These are phyloP conservation scores for Cryptus viduatorius DNA, from an alignment of 2,888 invertebrate species.

Conservation along the genomic window DNA sequence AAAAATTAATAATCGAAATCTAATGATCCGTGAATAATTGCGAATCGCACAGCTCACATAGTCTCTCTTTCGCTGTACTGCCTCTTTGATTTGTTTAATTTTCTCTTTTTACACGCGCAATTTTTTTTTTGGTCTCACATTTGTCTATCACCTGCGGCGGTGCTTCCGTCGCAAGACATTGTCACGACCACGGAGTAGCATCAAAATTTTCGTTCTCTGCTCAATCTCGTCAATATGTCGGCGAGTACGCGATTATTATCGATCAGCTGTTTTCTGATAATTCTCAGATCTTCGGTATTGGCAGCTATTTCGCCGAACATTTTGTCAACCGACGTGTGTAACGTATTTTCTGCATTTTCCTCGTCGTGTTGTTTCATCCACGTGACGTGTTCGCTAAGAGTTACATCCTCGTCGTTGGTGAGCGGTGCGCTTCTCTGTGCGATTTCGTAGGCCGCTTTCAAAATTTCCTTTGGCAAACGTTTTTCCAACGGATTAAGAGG, in stretches of 20 bases:
- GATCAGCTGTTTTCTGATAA: constrained; percentile 78
- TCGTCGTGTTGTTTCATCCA: constrained; percentile 76
- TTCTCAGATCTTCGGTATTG: constrained; percentile 78
- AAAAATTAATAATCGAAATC: constrained; percentile 31
- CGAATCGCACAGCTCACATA: neutral
- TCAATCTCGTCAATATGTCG: constrained; percentile 73
- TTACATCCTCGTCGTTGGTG: constrained; percentile 75
- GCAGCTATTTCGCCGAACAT: constrained; percentile 75
- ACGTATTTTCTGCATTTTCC: constrained; percentile 69
- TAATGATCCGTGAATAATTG: constrained; percentile 17
- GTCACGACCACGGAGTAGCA: neutral
- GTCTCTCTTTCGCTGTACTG: constrained; percentile 12
- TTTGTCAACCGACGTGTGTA: constrained; percentile 75
- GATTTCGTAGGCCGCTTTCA: constrained; percentile 85
- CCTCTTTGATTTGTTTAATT: neutral
- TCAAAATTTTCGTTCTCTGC: constrained; percentile 54
- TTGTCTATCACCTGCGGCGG: neutral
- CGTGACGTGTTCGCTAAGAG: constrained; percentile 72
- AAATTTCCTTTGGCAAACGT: constrained; percentile 84
- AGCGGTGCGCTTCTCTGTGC: constrained; percentile 82
- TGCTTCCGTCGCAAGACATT: neutral
- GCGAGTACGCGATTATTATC: constrained; percentile 79
- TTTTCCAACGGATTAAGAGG: constrained; percentile 85
- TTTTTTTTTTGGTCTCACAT: neutral
- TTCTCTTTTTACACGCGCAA: neutral